Evolutionary conservation across 2,888 invertebrate genomes (phyloP), one percentile per base, ranked within the genome.

Genomic region (Pterostichus niger): DNA sequence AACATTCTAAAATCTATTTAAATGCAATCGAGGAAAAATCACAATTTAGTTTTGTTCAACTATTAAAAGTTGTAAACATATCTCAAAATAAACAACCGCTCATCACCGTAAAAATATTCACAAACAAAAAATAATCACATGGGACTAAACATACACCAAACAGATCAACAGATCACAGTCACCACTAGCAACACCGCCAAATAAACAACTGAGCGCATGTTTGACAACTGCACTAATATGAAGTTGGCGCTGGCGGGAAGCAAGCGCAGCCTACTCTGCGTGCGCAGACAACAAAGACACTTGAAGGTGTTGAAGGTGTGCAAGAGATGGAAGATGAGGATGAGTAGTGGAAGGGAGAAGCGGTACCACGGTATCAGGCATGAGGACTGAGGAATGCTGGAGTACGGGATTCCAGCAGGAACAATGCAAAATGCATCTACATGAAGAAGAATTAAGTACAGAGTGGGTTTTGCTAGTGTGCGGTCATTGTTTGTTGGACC

Each of bases 201-300:
- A 75, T 75, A 75, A 75, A 71, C 71, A 71, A 71, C 71, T 49
- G 46, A 44, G 17, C 71, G 44, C 71, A 13, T 17, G 35, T 44
- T 71, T 71, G 71, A 71, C 46, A 71, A 71, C 44, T 71, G 71
- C 15, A 71, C 17, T 59, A 13, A 59, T 46, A 64, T 44, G 24
- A 71, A 71, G 71, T 71, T 71, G 46, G 46, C 71, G 71, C 71
- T 71, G 71, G 71, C 49, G 75, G 52, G 52, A 75, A 75, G 13
- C n/a, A 54, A 40, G 44, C 52, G 52, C n/a, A n/a, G 7, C n/a
- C 44, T 73, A 59, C 31, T 2, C 11, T 52, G 75, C 64, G 35
- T n/a, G 64, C 75, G 75, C 75, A 75, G 13, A 11, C 73, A 40
- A 13, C 33, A 33, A 31, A 59, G 59, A 59, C 11, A 49, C 6